Conservation (phyloP, 2,113 vertebrate species). For the Trichomycterus rosablanca region DNA sequence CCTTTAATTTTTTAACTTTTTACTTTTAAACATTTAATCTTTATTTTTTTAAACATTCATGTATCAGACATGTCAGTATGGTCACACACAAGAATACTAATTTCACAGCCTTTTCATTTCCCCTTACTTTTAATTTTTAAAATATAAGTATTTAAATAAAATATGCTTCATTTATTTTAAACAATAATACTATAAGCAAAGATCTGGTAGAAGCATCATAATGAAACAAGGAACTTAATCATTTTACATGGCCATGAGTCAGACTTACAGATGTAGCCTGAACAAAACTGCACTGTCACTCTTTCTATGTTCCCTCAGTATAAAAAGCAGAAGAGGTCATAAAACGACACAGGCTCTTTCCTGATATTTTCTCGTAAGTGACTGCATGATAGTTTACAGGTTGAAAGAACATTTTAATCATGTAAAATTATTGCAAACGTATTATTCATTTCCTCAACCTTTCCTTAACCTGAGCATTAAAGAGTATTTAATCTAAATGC, state of each 20-base stretch:
- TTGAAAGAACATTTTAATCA: too few species aligned
- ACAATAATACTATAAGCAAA: constrained; percentile 5
- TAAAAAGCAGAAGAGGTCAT: constrained; percentile 60
- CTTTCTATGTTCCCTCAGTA: constrained; percentile 26
- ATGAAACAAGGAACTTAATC: constrained; percentile 27
- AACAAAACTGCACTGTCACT: constrained; percentile 24
- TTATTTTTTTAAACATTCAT: too few species aligned
- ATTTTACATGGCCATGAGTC: constrained; percentile 7
- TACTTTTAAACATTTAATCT: too few species aligned
- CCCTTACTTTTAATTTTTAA: not conserved
- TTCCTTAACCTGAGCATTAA: too few species aligned
- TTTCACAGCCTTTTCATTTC: not conserved
- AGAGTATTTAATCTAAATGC: too few species aligned
- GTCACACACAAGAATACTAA: too few species aligned
- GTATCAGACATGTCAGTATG: too few species aligned
- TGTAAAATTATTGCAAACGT: too few species aligned
- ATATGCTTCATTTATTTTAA: too few species aligned
- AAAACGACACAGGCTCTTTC: constrained; percentile 40
- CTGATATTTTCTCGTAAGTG: constrained; percentile 60
- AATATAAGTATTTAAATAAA: not conserved
- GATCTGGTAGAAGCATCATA: constrained; percentile 5
- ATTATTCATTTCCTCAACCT: too few species aligned
- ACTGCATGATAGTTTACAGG: too few species aligned
- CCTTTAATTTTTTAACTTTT: too few species aligned
- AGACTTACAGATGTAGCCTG: not conserved